Conservation (phyloP, 2,113 vertebrate species). For the Carollia perspicillata region DNA sequence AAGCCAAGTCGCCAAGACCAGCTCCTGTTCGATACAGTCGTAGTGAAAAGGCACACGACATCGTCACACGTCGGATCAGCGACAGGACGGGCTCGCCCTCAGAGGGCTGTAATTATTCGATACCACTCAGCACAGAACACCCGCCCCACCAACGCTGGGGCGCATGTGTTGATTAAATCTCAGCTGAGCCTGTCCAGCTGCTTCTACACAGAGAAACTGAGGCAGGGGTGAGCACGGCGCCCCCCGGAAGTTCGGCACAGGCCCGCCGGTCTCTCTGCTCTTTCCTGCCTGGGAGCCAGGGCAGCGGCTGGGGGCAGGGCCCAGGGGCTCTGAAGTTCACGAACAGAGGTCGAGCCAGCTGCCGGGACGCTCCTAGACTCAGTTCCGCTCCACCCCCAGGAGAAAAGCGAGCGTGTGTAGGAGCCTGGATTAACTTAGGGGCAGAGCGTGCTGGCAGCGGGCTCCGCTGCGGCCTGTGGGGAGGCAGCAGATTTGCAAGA, state of each 20-base stretch:
- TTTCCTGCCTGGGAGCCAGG: too few relatives aligned
- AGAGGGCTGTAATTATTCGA: not conserved
- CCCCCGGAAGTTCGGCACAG: too few relatives aligned
- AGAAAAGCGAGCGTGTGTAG: not conserved
- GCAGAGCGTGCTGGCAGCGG: not conserved
- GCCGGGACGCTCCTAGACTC: not conserved
- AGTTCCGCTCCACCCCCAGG: not conserved
- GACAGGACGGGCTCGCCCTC: not conserved
- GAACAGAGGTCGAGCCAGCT: too few relatives aligned
- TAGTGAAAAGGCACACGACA: slow-evolving; percentile 12
- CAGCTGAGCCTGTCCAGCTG: not conserved
- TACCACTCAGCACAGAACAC: not conserved
- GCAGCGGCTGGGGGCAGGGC: too few relatives aligned
- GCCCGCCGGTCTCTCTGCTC: too few relatives aligned
- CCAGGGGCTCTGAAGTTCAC: too few relatives aligned
- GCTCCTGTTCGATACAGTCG: slow-evolving; percentile 57
- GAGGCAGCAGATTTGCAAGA: not conserved
- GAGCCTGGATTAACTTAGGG: not conserved
- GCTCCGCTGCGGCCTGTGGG: not conserved
- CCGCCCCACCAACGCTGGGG: not conserved
- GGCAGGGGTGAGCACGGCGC: not conserved
- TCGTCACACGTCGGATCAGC: not conserved
- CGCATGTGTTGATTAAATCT: slow-evolving; percentile 11
- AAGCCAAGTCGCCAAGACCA: slow-evolving; percentile 52
- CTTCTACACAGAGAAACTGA: slow-evolving; percentile 46